Evolutionary conservation across 2,888 invertebrate species (phyloP).

Genomic region (Drosophila kambysellisi): DNA sequence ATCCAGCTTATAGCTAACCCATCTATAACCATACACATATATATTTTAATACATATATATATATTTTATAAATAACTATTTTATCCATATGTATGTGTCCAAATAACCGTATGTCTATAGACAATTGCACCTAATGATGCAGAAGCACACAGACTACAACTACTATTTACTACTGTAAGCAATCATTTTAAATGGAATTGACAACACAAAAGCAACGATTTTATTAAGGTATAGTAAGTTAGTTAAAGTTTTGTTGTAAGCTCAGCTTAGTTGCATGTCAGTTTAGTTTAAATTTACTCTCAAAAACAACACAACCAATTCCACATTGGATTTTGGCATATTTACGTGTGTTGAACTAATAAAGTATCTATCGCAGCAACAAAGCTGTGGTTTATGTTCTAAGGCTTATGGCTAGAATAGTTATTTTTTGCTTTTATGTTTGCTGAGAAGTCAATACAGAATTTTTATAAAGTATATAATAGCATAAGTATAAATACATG

Average conservation of each 20-base stretch:
- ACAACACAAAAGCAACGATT: conserved; percentile 17
- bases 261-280: conserved; percentile 57
- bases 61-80: conserved; percentile 23
- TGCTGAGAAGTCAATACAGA: conserved; percentile 2
- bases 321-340: not conserved
- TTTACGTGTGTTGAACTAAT: not conserved
- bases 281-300: conserved; percentile 25
- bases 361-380: conserved; percentile 3
- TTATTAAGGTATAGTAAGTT: conserved; percentile 61
- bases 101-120: conserved; percentile 11
- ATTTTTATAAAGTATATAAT: not conserved
- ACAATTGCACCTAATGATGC: conserved; percentile 25
- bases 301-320: conserved; percentile 14
- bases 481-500: not conserved
- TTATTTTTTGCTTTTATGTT: conserved; percentile 2
- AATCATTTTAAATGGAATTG: conserved; percentile 20
- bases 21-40: conserved; percentile 27
- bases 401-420: not conserved
- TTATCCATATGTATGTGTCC: conserved; percentile 8
- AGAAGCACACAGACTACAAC: conserved; percentile 22
- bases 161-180: conserved; percentile 16
- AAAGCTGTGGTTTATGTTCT: not conserved
- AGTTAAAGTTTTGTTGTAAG: conserved; percentile 65
- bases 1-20: conserved; percentile 55
- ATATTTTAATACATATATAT: conserved; percentile 28